These are phyloP conservation scores for Epirrhoe tristata DNA, from an alignment of 2,888 invertebrate genomes.

Conservation along the genomic window DNA sequence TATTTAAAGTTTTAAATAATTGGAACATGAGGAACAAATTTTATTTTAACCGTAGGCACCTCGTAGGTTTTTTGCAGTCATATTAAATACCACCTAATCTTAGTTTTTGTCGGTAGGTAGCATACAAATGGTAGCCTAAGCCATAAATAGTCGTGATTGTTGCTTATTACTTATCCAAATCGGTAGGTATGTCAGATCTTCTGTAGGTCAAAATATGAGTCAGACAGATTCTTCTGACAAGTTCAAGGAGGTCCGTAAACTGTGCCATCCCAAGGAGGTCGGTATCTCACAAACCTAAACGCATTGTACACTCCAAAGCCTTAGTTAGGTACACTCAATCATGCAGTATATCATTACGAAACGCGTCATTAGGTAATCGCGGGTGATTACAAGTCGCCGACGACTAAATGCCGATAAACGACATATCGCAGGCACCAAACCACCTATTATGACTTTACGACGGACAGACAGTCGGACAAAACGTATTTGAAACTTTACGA, in stretches of 20 bases:
- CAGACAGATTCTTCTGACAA: slow-evolving; percentile 11
- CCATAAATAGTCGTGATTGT: slow-evolving; percentile 36
- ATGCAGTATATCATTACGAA: slow-evolving; percentile 40
- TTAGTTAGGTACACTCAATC: slow-evolving; percentile 15
- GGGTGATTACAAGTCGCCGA: slow-evolving; percentile 69
- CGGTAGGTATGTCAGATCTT: slow-evolving; percentile 18
- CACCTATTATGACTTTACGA: slow-evolving; percentile 66
- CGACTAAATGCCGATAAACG: slow-evolving; percentile 80
- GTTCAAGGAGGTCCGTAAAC: background rate
- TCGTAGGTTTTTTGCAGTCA: slow-evolving; percentile 8
- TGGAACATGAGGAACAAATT: background rate
- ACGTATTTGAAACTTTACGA: slow-evolving; percentile 42
- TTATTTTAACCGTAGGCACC: background rate
- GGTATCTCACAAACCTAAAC: slow-evolving; percentile 4
- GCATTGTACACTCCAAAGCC: slow-evolving; percentile 4
- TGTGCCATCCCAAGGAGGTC: no score
- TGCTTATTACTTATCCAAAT: slow-evolving; percentile 38
- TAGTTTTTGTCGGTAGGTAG: background rate
- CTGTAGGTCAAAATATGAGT: slow-evolving; percentile 39
- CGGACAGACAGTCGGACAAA: slow-evolving; percentile 50
- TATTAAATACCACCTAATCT: background rate
- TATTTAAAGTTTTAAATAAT: background rate
- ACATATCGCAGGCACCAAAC: slow-evolving; percentile 52
- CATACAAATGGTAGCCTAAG: slow-evolving; percentile 25
- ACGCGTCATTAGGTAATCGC: slow-evolving; percentile 73